Evolutionary conservation across 2,797 vertebrate species (phyloP), one percentile per base, ranked within the genome.

Genomic region (Arremon brunneinucha): DNA sequence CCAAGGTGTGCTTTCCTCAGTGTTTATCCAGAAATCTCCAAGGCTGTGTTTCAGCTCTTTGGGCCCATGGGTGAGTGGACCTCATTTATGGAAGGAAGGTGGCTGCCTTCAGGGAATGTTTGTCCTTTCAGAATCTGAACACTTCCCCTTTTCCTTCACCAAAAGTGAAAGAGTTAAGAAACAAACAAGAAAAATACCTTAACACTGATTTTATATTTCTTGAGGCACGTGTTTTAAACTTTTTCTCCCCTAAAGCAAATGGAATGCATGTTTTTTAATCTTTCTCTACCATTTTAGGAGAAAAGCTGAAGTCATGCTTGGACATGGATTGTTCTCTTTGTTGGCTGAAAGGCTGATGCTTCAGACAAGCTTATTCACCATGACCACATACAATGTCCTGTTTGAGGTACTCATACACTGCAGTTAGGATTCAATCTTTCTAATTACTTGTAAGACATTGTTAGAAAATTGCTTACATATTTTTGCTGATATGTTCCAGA

Each of bases 321-420:
- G 98, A 94, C 98, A 99, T 52, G 98, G 99, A 70, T 98, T 99
- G 57, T 99, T 99, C 97, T 99, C 99, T 14, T 97, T 99, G 97
- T 97, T 99, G 93, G 98, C 98, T 14, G 99, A 99, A 95, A 98
- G 99, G 83, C 98, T 99, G 97, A 98, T 99, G 98, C 98, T 99
- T 91, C 98, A 99, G 94, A 98, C 99, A 82, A 98, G 93, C 96
- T 98, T 98, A 96, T 98, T 99, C 97, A 98, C 98, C 83, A 98
- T 99, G 98, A 99, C 99, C 62, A 99, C 99, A 32, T 99, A 99
- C 97, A 99, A 99, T 72, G 99, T 99, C 87, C 98, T 99, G 8
- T 99, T 99, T 92, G 99, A 99, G 99, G 99, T 99, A 98, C n/a
- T 55, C 94, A 86, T 92, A 60, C 35, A 46, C 78, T 94, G 26